Conservation (phyloP, 2,888 invertebrate genomes). For the Tetheella fluctuosa region DNA sequence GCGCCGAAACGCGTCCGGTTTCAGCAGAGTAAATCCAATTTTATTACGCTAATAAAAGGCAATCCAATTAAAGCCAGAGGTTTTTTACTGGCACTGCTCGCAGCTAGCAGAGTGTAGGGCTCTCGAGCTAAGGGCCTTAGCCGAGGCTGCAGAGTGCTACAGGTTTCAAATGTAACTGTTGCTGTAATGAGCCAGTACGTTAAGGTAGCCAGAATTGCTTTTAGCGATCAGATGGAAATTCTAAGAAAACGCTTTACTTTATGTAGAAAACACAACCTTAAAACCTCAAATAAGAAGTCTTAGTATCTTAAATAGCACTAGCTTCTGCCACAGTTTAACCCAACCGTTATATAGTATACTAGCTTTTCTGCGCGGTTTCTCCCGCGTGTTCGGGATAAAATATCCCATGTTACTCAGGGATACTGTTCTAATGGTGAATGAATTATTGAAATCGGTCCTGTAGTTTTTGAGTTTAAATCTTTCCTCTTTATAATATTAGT, state of each 20-base stretch:
- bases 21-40: conserved; percentile 73
- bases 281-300: too few relatives aligned
- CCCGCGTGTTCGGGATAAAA: too few relatives aligned
- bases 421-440: too few relatives aligned
- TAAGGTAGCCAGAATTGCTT: conserved; percentile 11
- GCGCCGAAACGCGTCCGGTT: conserved; percentile 57
- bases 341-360: too few relatives aligned
- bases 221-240: neutral
- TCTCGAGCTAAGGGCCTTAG: conserved; percentile 50
- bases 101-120: conserved; percentile 51
- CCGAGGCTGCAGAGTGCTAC: conserved; percentile 48
- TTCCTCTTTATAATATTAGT: too few relatives aligned
- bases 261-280: neutral
- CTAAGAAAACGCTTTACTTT: neutral
- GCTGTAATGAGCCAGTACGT: conserved; percentile 41
- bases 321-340: too few relatives aligned
- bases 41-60: conserved; percentile 81
- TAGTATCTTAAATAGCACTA: too few relatives aligned
- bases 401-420: too few relatives aligned
- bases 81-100: conserved; percentile 69
- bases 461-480: too few relatives aligned
- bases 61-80: conserved; percentile 77
- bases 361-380: too few relatives aligned
- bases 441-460: too few relatives aligned
- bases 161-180: conserved; percentile 61